Percentiles rank a stretch among this genome's conserved stretches.
phyloP scores from a whole-genome alignment of 2,113 vertebrate genomes.

The Gallinago media region DNA sequence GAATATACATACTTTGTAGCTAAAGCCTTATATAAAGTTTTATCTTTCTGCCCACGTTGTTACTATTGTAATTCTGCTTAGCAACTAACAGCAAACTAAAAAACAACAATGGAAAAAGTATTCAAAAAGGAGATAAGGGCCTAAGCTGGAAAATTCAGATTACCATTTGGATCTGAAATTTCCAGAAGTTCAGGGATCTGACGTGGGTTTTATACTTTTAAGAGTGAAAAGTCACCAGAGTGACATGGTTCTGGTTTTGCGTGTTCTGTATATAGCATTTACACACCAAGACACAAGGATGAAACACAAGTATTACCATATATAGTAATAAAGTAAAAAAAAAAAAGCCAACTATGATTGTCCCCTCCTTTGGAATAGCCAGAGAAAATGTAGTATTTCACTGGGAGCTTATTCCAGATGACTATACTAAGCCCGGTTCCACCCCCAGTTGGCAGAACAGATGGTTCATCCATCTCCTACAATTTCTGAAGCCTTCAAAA shows the following conservation, averaged over 20 bases:
- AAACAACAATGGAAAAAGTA: not conserved
- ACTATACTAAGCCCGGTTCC: not conserved
- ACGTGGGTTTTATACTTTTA: not conserved
- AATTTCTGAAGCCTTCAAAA: conserved; percentile 6
- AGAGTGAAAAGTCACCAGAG: not conserved
- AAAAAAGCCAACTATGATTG: not conserved
- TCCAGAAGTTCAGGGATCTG: not conserved
- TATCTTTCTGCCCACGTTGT: not conserved
- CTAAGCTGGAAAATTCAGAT: not conserved
- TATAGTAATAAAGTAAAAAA: conserved; percentile 16
- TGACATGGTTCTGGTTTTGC: not conserved
- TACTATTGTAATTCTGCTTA: conserved; percentile 40
- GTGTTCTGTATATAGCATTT: not conserved
- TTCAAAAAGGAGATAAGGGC: not conserved
- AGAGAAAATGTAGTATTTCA: not conserved
- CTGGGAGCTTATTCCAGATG: conserved; percentile 8
- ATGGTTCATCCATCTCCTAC: conserved; percentile 6
- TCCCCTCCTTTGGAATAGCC: not conserved
- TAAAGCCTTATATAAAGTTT: not conserved
- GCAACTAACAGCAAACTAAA: conserved; percentile 11
- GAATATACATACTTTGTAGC: not conserved
- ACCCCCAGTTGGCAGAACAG: conserved; percentile 34
- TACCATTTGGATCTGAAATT: not conserved
- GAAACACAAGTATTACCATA: not conserved
- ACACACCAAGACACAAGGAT: not conserved